Base-by-base conservation (phyloP, 2,113 vertebrate genomes). In the Anser cygnoides region DNA sequence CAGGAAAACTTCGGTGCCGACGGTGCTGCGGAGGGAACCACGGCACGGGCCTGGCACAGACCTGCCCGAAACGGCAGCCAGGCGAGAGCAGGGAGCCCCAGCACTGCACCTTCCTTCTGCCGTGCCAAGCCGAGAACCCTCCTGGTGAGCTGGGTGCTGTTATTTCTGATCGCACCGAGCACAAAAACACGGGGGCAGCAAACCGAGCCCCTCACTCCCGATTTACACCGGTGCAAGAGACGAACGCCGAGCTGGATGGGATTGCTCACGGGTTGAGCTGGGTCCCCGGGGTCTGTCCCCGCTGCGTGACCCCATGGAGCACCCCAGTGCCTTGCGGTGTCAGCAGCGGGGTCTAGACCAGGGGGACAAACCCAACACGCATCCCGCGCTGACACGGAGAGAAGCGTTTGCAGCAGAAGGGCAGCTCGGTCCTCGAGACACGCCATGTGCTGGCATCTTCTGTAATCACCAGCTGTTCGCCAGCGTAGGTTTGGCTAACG, bases 101-200 rank as follows among this genome's bases (percentile, higher is more conserved):
- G 63, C n/a, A 55, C 57, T 3, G 2, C 21, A 12, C 86, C n/a
- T 15, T 18, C 49, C 80, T 10, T 7, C 3, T 0, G 2, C 0
- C 3, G 2, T 0, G 7, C 71, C 5, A 31, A 12, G 68, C 84
- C 33, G 55, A 65, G 68, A 20, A n/a, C 25, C 14, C 26, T 44
- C 75, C 31, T 0, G 0, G 1, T 3, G 18, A 3, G 11, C 10
- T 13, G 2, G 14, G 3, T 10, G 57, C 78, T 52, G 66, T 23
- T 13, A 29, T 20, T 59, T 54, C 78, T 63, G 66, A 6, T 18
- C 7, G 70, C 84, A 23, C 71, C 41, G 10, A 68, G 29, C 17
- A 2, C 5, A 4, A 58, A 52, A 59, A 63, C 2, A 26, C 14
- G 20, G 26, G 17, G 46, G 21, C 13, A 3, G 75, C 39, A 9